A percentile compares a stretch with the other conserved stretches of the same genome.
Evolutionary conservation across 2,797 vertebrate genomes (phyloP).

Genomic region (Bovichtus variegatus): DNA sequence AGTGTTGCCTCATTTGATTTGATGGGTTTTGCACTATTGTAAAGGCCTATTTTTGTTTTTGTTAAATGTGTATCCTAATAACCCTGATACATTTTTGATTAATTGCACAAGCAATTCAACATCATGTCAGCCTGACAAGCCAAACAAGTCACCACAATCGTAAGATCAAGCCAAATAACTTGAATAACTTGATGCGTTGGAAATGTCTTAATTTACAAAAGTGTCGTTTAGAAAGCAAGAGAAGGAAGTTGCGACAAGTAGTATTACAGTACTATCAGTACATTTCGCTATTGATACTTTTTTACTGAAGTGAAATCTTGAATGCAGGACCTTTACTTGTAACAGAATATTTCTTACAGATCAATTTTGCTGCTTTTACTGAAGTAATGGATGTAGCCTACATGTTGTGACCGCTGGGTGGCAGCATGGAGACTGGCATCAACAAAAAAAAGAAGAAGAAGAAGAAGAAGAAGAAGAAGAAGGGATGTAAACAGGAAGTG

Average conservation of each 20-base stretch:
- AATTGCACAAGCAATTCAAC: not conserved
- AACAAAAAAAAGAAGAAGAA: constrained; percentile 39
- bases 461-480: constrained; percentile 41
- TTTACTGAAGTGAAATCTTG: too few species aligned
- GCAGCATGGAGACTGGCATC: constrained; percentile 19
- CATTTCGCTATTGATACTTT: too few species aligned
- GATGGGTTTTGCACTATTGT: not conserved
- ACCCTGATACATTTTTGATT: not conserved
- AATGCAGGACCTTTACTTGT: too few species aligned
- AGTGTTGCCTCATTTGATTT: not conserved
- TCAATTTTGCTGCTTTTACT: not conserved
- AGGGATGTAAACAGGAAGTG: constrained; percentile 59
- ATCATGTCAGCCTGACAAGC: not conserved
- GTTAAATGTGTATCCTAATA: not conserved
- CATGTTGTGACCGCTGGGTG: not conserved
- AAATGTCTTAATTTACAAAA: not conserved
- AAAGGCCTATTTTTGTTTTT: not conserved
- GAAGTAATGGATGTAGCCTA: not conserved
- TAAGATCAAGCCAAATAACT: not conserved
- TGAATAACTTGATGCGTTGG: not conserved
- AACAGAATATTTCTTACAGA: too few species aligned
- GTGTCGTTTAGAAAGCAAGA: too few species aligned
- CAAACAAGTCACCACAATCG: not conserved
- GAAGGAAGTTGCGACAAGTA: not conserved
- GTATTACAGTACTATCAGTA: too few species aligned